phyloP scores from a whole-genome alignment of 2,888 invertebrate species.

The Sphinx pinastri region DNA sequence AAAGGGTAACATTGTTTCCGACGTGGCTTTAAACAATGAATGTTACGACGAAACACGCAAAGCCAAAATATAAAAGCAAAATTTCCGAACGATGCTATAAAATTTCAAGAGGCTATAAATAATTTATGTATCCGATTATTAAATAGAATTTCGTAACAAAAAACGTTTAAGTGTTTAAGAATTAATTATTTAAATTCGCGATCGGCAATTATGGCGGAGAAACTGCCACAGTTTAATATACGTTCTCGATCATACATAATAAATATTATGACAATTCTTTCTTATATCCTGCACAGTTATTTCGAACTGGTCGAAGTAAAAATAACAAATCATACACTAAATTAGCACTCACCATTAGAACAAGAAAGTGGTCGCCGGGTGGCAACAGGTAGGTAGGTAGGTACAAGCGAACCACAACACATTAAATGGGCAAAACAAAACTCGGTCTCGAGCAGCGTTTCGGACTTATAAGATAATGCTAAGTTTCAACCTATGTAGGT shows the following conservation, averaged over 20 bases:
- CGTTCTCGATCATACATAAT: background rate
- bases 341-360: slow-evolving; percentile 4
- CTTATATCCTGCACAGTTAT: background rate
- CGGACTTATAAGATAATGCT: slow-evolving; percentile 59
- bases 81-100: slow-evolving; percentile 16
- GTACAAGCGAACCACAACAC: slow-evolving; percentile 13
- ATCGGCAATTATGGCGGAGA: slow-evolving; percentile 1
- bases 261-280: background rate
- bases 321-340: background rate
- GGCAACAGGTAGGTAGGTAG: too few relatives aligned
- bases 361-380: background rate
- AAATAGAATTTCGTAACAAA: slow-evolving; percentile 4
- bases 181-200: slow-evolving; percentile 4
- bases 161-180: slow-evolving; percentile 11
- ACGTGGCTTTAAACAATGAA: slow-evolving; percentile 3
- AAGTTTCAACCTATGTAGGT: slow-evolving; percentile 52
- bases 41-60: slow-evolving; percentile 13
- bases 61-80: slow-evolving; percentile 9
- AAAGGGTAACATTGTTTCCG: slow-evolving; percentile 12
- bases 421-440: slow-evolving; percentile 42
- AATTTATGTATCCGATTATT: slow-evolving; percentile 10
- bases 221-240: background rate
- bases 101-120: slow-evolving; percentile 17
- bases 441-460: slow-evolving; percentile 48
- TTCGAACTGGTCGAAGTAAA: background rate